Conservation (phyloP, 2,113 vertebrate genomes). For the Marmota monax region DNA sequence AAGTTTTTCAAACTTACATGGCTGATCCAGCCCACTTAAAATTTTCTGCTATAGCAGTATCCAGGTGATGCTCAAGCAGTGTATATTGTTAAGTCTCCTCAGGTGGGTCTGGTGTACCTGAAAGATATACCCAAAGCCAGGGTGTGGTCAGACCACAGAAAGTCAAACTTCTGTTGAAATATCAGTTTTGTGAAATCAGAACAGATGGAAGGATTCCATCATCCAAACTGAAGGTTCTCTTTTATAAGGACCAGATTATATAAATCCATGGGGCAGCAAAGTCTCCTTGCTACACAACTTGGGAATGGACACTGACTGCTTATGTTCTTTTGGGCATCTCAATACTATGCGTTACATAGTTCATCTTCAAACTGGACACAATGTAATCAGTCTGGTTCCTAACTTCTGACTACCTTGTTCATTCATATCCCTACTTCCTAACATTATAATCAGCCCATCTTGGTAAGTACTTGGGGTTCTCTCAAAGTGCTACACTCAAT, state of each 20-base stretch:
- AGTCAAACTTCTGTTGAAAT: background rate
- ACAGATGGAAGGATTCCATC: background rate
- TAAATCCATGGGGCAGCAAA: background rate
- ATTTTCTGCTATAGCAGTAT: background rate
- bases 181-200: background rate
- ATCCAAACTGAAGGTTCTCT: background rate
- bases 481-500: slow-evolving; percentile 20
- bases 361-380: background rate
- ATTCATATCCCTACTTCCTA: background rate
- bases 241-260: background rate
- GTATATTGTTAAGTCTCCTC: background rate
- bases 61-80: background rate
- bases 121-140: background rate
- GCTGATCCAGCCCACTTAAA: background rate
- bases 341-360: background rate
- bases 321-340: background rate
- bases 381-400: background rate
- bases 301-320: rapidly evolving
- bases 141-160: background rate
- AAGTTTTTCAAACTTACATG: background rate
- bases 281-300: background rate
- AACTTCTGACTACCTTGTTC: background rate
- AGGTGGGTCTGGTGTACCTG: background rate
- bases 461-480: background rate
- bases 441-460: background rate